Base-by-base conservation (phyloP, 2,888 invertebrate species). In the Exephanes ischioxanthus region DNA sequence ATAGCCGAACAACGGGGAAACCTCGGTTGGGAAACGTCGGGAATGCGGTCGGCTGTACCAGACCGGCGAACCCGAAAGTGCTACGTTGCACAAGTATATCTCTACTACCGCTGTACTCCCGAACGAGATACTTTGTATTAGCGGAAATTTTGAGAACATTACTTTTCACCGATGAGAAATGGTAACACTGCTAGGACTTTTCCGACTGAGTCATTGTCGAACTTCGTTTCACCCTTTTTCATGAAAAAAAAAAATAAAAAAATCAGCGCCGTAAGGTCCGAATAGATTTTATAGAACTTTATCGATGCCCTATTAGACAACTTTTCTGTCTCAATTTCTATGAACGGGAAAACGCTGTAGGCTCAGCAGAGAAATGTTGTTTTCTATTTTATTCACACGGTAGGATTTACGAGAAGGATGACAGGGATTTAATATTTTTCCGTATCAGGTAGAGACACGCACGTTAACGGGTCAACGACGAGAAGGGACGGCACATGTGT, bases 1-100 rank as follows among this genome's bases (percentile, higher is more conserved):
- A 91, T 91, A 91, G 91, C 88, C 89, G 91, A 91, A 91, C 89
- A 90, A 91, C 88, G 90, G 88, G 87, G 85, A 81, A 86, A 87
- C 79, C 84, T 88, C 86, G 86, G 85, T 87, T 87, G 88, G 88
- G 83, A 87, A 87, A 86, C 86, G 88, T 88, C 85, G 87, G 86
- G 87, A 88, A 88, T 88, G 88, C 80, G 88, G 88, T 88, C 86
- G 80, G 86, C 85, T 86, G 83, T 88, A 87, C 84, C 86, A 85
- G 84, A 86, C 86, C 68, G 67, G 78, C 79, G 76, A 85, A 83
- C 76, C 82, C 78, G 41, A 85, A 85, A 85, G 82, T 85, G 82
- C 82, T 67, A 76, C 78, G 78, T 85, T 82, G 48, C 79, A 79
- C 84, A 67, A 72, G 66, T 84, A 80, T 80, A 73, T 78, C 61